Evolutionary conservation across 2,113 vertebrate species (phyloP).

Genomic region (Orcinus orca): DNA sequence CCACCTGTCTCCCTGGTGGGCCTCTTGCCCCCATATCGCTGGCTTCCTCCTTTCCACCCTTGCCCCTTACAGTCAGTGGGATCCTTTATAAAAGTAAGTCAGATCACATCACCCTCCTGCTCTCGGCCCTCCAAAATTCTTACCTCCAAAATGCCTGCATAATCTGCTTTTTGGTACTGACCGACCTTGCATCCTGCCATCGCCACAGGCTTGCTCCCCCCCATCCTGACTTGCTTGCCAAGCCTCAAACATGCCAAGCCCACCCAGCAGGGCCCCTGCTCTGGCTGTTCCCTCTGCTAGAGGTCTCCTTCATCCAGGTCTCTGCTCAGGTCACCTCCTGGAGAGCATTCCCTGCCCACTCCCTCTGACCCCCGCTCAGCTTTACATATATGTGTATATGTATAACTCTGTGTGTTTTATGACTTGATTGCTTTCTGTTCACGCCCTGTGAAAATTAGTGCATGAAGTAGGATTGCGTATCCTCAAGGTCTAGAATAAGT

Average conservation of each 20-base stretch:
- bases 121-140: not conserved
- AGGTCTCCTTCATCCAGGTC: not conserved
- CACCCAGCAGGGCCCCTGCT: not conserved
- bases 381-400: not conserved
- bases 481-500: not conserved
- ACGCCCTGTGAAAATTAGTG: not conserved
- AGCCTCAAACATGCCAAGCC: rapidly evolving
- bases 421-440: not conserved
- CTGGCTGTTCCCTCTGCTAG: not conserved
- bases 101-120: not conserved
- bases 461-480: not conserved
- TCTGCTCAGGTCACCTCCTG: not conserved
- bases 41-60: not conserved
- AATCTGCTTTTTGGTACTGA: not conserved
- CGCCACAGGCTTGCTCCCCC: not conserved
- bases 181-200: not conserved
- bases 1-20: not conserved
- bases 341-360: not conserved
- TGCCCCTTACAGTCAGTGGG: not conserved
- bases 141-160: not conserved
- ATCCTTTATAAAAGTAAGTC: not conserved
- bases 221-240: not conserved
- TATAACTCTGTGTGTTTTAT: too few relatives aligned
- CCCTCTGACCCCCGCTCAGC: not conserved
- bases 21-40: not conserved